Base-by-base conservation (phyloP, 2,888 invertebrate species). In the Venustoraphidia nigricollis region DNA sequence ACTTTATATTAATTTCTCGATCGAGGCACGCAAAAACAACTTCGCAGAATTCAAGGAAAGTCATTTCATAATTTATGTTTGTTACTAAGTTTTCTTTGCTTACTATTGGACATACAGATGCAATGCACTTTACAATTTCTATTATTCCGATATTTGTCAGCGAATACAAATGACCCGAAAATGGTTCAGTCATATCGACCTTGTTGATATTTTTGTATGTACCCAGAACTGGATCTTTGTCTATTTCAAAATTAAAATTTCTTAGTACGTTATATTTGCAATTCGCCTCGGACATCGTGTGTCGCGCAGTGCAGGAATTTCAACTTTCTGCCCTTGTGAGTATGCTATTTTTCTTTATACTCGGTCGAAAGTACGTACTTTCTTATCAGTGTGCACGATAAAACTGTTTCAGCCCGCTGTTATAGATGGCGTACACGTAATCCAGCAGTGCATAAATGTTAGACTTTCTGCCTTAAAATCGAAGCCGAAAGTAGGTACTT, bases 11-110 rank as follows among this genome's bases (percentile, higher is more conserved):
- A 3, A 48, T 27, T 35, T 37, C 34, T 17, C 35, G n/a, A 34
- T 67, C 63, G 2, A 66, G 60, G 54, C 73, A 71, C 2, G 60
- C 57, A 10, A 77, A 51, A 46, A 78, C 63, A 11, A 69, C 69
- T 61, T 79, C 76, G 53, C 75, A 76, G 61, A 78, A 79, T 62
- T 79, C 79, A 35, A 73, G 69, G 60, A 77, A 78, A 1, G 73
- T 71, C 40, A 79, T 58, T 55, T 70, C 61, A 54, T 75, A 68
- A 45, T 73, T 65, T 50, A 76, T 64, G 55, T 73, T 58, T 54
- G 72, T 62, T 41, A 75, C 66, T 49, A 63, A 59, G 9, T 60
- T 59, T 1, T 54, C 56, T 9, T 60, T 54, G 43, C 57, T 61
- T 35, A 77, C 60, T 50, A 62, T 60, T 8, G 77, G 76, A 56